phyloP scores from a whole-genome alignment of 2,888 invertebrate species.

The Elmis aenea region DNA sequence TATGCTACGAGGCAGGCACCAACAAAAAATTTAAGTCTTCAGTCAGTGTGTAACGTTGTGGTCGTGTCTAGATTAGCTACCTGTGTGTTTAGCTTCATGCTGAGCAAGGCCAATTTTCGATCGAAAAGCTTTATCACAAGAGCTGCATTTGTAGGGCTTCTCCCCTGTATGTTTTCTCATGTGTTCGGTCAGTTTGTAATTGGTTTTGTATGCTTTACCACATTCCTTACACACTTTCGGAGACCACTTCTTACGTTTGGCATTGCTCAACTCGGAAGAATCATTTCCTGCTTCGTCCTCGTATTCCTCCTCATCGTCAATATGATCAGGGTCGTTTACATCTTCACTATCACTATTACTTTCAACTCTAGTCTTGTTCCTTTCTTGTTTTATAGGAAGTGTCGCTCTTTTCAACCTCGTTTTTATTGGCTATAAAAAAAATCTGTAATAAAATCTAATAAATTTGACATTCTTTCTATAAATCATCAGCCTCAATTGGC shows the following conservation, averaged over 20 bases:
- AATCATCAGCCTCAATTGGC: no score
- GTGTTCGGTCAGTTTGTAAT: conserved; percentile 56
- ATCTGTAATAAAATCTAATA: no score
- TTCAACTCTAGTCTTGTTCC: conserved; percentile 12
- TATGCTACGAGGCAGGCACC: not conserved
- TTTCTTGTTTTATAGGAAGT: conserved; percentile 18
- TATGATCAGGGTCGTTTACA: conserved; percentile 25
- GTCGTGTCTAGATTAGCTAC: no score
- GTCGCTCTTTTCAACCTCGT: conserved; percentile 25
- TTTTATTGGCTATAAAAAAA: conserved; percentile 21
- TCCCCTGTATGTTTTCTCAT: conserved; percentile 59
- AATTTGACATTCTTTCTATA: not conserved
- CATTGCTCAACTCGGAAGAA: conserved; percentile 19
- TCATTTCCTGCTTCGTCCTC: conserved; percentile 20
- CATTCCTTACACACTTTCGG: conserved; percentile 53
- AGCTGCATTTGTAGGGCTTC: conserved; percentile 54
- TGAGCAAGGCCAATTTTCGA: conserved; percentile 58
- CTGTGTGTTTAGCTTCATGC: conserved; percentile 57
- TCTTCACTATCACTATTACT: conserved; percentile 26
- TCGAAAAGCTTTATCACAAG: conserved; percentile 56
- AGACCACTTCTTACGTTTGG: conserved; percentile 39
- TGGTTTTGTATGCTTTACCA: conserved; percentile 55
- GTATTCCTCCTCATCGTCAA: conserved; percentile 23
- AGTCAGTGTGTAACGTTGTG: no score
- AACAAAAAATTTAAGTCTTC: no score